Percentiles rank a stretch among this genome's conserved stretches.
These are phyloP conservation scores for Loriculus beryllinus DNA, from an alignment of 2,797 vertebrate species.

Conservation along the genomic window DNA sequence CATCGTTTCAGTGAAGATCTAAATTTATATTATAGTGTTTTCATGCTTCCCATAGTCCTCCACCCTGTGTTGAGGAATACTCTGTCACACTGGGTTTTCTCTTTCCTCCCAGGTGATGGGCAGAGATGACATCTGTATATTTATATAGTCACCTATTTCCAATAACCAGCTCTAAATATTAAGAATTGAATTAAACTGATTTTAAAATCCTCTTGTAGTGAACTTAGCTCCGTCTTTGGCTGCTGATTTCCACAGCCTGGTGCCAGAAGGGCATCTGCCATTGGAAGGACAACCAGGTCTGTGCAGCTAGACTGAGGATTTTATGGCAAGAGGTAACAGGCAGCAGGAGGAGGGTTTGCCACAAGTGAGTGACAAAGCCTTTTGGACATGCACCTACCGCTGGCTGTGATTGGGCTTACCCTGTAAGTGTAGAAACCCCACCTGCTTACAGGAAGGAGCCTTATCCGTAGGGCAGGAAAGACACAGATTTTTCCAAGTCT, in stretches of 20 bases:
- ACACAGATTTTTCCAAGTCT: background rate
- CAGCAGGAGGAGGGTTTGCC: fast-evolving
- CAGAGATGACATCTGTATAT: background rate
- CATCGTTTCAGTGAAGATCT: background rate
- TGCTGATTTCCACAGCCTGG: background rate
- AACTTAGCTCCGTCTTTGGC: background rate
- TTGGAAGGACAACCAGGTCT: background rate
- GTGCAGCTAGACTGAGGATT: background rate
- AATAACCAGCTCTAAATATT: background rate
- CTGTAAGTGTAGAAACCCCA: background rate
- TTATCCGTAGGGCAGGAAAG: background rate
- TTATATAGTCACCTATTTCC: background rate
- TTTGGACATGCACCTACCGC: fast-evolving
- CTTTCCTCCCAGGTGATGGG: background rate
- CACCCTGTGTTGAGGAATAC: background rate
- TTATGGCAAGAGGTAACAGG: background rate
- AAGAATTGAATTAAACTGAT: background rate
- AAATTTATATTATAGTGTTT: background rate
- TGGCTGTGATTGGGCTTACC: fast-evolving
- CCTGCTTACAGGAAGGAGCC: background rate
- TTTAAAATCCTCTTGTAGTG: background rate
- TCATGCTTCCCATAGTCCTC: background rate
- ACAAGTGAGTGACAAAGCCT: background rate
- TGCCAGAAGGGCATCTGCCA: background rate
- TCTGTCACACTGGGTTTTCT: fast-evolving